These are phyloP conservation scores for Taenioides sp. DNA, from an alignment of 2,797 vertebrate species.

Conservation along the genomic window DNA sequence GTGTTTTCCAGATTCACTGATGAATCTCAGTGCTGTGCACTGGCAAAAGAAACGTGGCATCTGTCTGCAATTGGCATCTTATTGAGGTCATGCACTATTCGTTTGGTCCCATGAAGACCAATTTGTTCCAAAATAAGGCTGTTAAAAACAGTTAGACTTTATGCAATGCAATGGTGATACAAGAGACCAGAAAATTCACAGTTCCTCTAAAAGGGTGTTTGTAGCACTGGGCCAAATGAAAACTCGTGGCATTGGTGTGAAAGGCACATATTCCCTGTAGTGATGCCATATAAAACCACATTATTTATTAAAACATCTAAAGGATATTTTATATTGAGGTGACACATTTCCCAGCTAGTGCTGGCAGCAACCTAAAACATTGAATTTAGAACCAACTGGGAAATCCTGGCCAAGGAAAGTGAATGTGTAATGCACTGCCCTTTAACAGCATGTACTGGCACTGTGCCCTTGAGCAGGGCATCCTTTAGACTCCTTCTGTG, in stretches of 20 bases:
- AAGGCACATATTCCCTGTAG: constrained; percentile 3
- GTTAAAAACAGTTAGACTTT: neutral
- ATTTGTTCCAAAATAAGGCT: constrained; percentile 19
- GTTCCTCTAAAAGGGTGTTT: constrained; percentile 6
- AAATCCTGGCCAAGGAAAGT: constrained; percentile 45
- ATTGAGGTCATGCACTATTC: constrained; percentile 34
- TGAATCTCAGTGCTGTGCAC: constrained; percentile 21
- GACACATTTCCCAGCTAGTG: constrained; percentile 25
- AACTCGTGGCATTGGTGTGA: constrained; percentile 1
- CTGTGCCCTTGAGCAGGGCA: constrained; percentile 53
- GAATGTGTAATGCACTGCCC: constrained; percentile 45
- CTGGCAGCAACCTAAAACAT: constrained; percentile 38
- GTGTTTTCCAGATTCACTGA: constrained; percentile 36
- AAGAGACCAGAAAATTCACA: constrained; percentile 1
- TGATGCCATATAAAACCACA: constrained; percentile 5
- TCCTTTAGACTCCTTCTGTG: constrained; percentile 25
- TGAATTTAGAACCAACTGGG: constrained; percentile 39
- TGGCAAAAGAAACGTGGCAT: constrained; percentile 37
- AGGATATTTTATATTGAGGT: constrained; percentile 39
- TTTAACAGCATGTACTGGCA: constrained; percentile 48
- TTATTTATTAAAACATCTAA: constrained; percentile 3
- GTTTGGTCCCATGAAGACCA: constrained; percentile 28
- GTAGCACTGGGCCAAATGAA: constrained; percentile 1
- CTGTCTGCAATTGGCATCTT: constrained; percentile 36
- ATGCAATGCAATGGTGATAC: neutral